Evolutionary conservation across 2,113 vertebrate species (phyloP), one percentile per base, ranked within the genome.

Genomic region (Lepus americanus): DNA sequence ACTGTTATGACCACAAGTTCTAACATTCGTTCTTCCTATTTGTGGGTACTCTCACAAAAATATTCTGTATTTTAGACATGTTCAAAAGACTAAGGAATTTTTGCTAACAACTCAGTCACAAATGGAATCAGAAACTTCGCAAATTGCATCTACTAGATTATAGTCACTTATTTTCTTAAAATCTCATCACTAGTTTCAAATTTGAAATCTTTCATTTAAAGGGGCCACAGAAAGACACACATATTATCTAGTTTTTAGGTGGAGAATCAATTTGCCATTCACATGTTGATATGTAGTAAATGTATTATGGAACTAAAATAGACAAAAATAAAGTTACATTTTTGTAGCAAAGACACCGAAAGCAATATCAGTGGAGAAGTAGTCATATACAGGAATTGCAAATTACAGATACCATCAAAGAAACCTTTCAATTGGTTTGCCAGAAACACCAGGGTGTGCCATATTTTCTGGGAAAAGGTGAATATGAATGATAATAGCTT

Each of bases 191-290:
- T 91, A 95, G 94, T 89, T 91, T 36, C 29, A 92, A 67, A 90
- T 27, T 92, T 67, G 36, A 89, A 97, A 86, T 63, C 19, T 87
- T 95, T 97, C 39, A 94, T 2, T 88, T 92, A 84, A 92, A 90
- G 64, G 29, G 3, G 17, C 14, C 91, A 10, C 9, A 85, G 22
- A 93, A 94, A 66, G 44, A 76, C 63, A 86, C 5, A 14, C 16
- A 61, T 89, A 89, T 89, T 85, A 87, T 33, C 8, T 44, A 96
- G 5, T 19, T 59, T 59, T 96, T 95, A 91, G 25, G 27, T 73
- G 17, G 51, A 80, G 7, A 87, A 92, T 95, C 81, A 80, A 77
- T 87, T 92, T 84, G 3, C 77, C 86, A 95, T 74, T 95, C 59
- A 87, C 39, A 33, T 92, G 63, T 94, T 66, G 66, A 78, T 78